Percentiles rank a stretch among this genome's conserved stretches.
Evolutionary conservation across 2,888 invertebrate genomes (phyloP).

Genomic region (Salticus scenicus): DNA sequence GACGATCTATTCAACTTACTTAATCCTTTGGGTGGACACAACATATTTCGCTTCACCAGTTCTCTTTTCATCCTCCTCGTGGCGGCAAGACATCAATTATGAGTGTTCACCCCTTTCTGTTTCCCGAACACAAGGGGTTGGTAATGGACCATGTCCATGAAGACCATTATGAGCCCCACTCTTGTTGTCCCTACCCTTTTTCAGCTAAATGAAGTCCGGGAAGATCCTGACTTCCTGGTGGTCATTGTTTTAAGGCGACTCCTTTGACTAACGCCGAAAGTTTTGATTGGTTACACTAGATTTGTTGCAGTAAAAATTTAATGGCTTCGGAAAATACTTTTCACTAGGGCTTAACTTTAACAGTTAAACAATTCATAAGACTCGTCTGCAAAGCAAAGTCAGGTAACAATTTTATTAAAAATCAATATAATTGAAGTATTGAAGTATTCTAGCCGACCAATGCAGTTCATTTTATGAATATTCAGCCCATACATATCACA

Average conservation of each 20-base stretch:
- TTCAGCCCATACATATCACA: too few relatives aligned
- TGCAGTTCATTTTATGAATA: too few relatives aligned
- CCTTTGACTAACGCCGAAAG: background rate
- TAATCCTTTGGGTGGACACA: background rate
- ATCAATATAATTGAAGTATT: too few relatives aligned
- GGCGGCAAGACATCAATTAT: slow-evolving; percentile 18
- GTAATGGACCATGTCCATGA: slow-evolving; percentile 24
- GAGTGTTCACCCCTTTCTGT: slow-evolving; percentile 10
- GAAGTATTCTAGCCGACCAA: too few relatives aligned
- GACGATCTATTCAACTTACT: background rate
- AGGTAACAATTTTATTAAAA: too few relatives aligned
- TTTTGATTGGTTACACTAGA: too few relatives aligned
- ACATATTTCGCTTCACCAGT: slow-evolving; percentile 2
- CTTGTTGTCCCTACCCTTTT: background rate
- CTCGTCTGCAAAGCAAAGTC: too few relatives aligned
- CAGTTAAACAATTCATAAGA: too few relatives aligned
- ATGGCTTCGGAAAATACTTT: too few relatives aligned
- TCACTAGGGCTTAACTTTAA: too few relatives aligned
- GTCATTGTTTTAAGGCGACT: slow-evolving; percentile 4
- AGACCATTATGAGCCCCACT: background rate
- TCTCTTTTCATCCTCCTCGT: background rate
- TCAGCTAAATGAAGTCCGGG: background rate
- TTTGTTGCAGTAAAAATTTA: too few relatives aligned
- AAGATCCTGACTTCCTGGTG: background rate
- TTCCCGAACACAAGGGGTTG: background rate